Percentiles rank a stretch among this genome's conserved stretches.
These are phyloP conservation scores for Chiroxiphia lanceolata DNA, from an alignment of 2,797 vertebrate species.

Conservation along the genomic window DNA sequence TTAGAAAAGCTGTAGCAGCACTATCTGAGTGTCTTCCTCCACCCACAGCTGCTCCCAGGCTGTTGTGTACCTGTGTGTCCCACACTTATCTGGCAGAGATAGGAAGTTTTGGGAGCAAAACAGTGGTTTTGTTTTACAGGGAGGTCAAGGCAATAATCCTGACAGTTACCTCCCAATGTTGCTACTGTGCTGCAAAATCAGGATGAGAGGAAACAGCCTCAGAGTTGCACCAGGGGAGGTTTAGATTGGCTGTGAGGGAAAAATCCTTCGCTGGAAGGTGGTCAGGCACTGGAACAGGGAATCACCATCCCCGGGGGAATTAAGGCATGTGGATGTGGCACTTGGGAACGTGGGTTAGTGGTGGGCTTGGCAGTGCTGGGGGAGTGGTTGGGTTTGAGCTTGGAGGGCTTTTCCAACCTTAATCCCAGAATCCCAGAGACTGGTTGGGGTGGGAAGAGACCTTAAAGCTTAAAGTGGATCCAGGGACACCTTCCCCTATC, in stretches of 20 bases:
- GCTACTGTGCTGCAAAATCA: background rate
- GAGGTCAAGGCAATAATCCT: background rate
- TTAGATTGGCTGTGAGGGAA: background rate
- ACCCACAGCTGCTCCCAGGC: conserved; percentile 23
- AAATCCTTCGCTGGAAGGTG: background rate
- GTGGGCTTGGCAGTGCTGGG: background rate
- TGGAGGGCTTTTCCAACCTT: background rate
- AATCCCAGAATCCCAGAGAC: background rate
- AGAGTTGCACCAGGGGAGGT: background rate
- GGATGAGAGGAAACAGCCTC: background rate
- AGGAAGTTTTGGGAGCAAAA: background rate
- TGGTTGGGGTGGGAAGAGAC: background rate
- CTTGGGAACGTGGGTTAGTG: background rate
- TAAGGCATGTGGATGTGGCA: background rate
- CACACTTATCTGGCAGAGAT: background rate
- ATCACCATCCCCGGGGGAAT: background rate
- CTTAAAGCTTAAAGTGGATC: background rate
- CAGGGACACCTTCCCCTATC: background rate
- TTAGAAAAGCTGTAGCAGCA: background rate
- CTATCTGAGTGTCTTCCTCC: conserved; percentile 30
- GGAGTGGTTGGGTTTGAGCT: background rate
- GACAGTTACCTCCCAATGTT: background rate
- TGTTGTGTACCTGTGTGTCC: background rate
- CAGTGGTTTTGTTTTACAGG: background rate
- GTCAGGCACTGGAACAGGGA: background rate